These are phyloP conservation scores for Coptodon bakossiorum DNA, from an alignment of 2,113 vertebrate genomes.

Conservation along the genomic window DNA sequence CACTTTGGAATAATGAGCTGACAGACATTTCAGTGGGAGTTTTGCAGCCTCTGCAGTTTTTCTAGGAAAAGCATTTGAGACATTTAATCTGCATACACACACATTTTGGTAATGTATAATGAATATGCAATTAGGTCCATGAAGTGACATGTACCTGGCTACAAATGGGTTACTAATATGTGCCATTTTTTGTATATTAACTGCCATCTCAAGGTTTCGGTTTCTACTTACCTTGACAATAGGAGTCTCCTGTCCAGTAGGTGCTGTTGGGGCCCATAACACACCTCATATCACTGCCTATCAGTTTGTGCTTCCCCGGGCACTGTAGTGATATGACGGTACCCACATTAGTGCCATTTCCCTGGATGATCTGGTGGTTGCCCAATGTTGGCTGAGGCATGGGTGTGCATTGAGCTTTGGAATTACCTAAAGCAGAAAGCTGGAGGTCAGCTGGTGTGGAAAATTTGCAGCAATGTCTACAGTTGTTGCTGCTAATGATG, in stretches of 20 bases:
- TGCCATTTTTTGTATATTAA: not conserved
- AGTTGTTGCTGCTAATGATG: not conserved
- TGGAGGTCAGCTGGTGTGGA: not conserved
- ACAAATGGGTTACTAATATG: not conserved
- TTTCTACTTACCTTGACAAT: conserved; percentile 79
- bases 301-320: conserved; percentile 71
- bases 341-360: conserved; percentile 79
- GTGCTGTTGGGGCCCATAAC: conserved; percentile 71
- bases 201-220: not conserved
- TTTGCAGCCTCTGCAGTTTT: conserved; percentile 12
- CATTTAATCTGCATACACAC: not conserved
- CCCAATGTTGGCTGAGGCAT: conserved; percentile 70
- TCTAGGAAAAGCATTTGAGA: not conserved
- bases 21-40: not conserved
- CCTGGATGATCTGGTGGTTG: conserved; percentile 70
- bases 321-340: conserved; percentile 80
- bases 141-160: not conserved
- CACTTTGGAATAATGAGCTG: conserved; percentile 15
- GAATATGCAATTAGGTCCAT: not conserved
- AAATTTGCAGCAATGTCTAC: not conserved
- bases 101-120: not conserved
- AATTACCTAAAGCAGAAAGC: conserved; percentile 12
- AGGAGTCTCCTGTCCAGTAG: conserved; percentile 74
- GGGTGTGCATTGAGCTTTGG: conserved; percentile 71
- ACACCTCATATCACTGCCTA: conserved; percentile 72